Conservation (phyloP, 2,797 vertebrate species). For the Hapalemur alaotrensis region DNA sequence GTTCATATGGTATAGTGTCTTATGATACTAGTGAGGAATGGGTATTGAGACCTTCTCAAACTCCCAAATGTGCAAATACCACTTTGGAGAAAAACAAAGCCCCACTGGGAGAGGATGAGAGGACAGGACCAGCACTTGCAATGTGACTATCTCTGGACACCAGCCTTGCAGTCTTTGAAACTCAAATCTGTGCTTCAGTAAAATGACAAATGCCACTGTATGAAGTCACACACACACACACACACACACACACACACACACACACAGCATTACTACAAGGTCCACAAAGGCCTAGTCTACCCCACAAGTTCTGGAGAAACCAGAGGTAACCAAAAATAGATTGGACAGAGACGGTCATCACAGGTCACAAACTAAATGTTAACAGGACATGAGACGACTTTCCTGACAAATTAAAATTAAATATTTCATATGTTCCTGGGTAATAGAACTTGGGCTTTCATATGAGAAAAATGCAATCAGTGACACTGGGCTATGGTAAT, state of each 20-base stretch:
- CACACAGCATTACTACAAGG: neutral
- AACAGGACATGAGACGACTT: neutral
- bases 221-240: neutral
- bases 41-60: neutral
- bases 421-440: neutral
- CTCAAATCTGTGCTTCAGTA: slow-evolving; percentile 9
- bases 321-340: neutral
- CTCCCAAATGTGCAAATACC: neutral
- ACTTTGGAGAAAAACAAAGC: neutral
- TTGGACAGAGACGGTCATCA: neutral
- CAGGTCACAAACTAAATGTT: neutral
- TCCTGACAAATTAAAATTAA: slow-evolving; percentile 18
- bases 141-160: neutral
- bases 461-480: neutral
- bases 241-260: no score
- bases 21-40: neutral
- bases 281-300: neutral
- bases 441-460: neutral
- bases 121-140: neutral
- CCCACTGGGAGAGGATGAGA: neutral
- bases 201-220: neutral
- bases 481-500: neutral
- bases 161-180: neutral
- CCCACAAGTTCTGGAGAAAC: neutral
- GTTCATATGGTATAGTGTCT: neutral